Evolutionary conservation across 2,113 vertebrate genomes (phyloP), one percentile per base, ranked within the genome.

Genomic region (Daphoenositta chrysoptera): DNA sequence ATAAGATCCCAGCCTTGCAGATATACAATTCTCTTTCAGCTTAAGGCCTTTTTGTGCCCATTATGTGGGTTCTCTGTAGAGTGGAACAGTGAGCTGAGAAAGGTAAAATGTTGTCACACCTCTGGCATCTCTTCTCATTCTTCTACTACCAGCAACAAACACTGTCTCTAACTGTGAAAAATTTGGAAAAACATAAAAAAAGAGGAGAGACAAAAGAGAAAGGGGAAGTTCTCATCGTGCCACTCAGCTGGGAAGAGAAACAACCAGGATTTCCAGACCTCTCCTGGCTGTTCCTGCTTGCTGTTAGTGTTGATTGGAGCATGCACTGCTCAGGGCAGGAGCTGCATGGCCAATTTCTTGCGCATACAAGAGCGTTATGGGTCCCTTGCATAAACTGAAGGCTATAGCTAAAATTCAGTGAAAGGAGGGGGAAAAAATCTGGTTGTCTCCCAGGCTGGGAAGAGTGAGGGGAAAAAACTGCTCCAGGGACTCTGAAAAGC

Each of bases 241-340:
- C 23, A 23, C 7, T 57, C 10, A 30, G 7, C 26, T 42, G 27
- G 19, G 15, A 66, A 82, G 27, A 82, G 30, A n/a, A 57, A 27
- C 31, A 33, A 6, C 6, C 6, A 45, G 13, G 7, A 3, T 58
- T 91, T 88, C 26, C 37, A 71, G 35, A 47, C 17, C 5, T 58
- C 31, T 84, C n/a, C 69, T 33, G 37, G 16, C 44, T 61, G 23
- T 50, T 39, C 11, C 21, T 51, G 17, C 8, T 76, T 39, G 28
- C n/a, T 1, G 0, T n/a, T 39, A 37, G 20, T 15, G 10, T 13
- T 48, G 15, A 17, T 3, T 24, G 18, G 53, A 70, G 10, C 7
- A 40, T 15, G 14, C 9, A 16, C 11, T 45, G 26, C 28, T 30
- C 1, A 5, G 16, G 40, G 17, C 37, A 65, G 22, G 7, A 8